Evolutionary conservation across 2,113 vertebrate genomes (phyloP).

Genomic region (Parus major): DNA sequence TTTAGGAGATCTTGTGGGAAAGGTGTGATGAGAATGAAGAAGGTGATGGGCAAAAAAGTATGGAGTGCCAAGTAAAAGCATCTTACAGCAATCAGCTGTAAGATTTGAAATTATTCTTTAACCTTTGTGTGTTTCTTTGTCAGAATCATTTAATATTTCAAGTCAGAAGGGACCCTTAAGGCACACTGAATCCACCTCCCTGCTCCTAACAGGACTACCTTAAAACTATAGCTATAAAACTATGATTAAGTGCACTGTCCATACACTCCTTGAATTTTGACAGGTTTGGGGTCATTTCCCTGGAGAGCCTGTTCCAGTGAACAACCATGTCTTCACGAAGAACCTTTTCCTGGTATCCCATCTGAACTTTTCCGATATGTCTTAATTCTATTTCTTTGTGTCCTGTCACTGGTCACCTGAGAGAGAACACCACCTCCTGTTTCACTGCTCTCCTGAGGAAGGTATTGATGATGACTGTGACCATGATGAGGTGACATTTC

Average conservation of each 20-base stretch:
- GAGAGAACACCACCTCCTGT: not conserved
- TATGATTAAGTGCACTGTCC: accelerated
- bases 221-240: not conserved
- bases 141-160: not conserved
- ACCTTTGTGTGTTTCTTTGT: not conserved
- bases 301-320: not conserved
- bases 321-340: not conserved
- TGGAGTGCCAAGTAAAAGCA: not conserved
- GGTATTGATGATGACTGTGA: not conserved
- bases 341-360: not conserved
- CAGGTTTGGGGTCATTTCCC: not conserved
- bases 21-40: accelerated
- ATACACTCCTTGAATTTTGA: not conserved
- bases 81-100: too few species aligned
- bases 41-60: not conserved
- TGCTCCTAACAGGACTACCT: not conserved
- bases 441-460: not conserved
- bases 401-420: not conserved
- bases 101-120: not conserved
- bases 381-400: not conserved
- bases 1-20: not conserved
- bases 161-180: not conserved
- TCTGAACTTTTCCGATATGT: not conserved
- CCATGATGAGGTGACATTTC: not conserved
- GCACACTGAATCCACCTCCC: too few species aligned